A percentile compares a stretch with the other conserved stretches of the same genome.
Conservation (phyloP, 1,140 invertebrate genomes). For the Papilio aristodemus region DNA sequence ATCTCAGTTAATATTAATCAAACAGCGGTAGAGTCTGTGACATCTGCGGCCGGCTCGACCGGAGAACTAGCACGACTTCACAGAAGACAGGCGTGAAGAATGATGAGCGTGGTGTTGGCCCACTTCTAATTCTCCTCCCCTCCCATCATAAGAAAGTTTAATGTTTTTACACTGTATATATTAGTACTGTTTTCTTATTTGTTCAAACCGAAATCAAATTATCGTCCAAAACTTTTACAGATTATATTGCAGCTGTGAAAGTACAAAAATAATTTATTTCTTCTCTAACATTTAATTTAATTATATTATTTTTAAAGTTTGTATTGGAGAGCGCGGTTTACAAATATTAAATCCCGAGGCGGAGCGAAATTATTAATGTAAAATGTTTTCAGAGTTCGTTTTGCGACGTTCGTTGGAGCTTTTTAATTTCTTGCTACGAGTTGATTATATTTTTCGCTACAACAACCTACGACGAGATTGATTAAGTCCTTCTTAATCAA, state of each 20-base stretch:
- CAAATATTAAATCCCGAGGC: slow-evolving; percentile 1
- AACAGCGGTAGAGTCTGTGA: no score
- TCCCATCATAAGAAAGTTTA: no score
- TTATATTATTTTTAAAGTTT: slow-evolving; percentile 2
- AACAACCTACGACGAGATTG: no score
- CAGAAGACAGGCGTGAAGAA: no score
- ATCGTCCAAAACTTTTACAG: not conserved
- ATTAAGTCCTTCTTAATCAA: no score
- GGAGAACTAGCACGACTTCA: no score
- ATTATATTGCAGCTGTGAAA: not conserved
- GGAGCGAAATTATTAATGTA: slow-evolving; percentile 3
- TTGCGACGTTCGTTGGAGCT: not conserved
- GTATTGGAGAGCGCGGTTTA: not conserved
- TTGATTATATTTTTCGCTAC: not conserved
- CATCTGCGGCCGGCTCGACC: no score
- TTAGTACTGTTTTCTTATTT: not conserved
- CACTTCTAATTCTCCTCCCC: no score
- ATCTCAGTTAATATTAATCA: not conserved
- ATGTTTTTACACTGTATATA: no score
- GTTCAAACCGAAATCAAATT: not conserved
- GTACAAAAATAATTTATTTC: not conserved
- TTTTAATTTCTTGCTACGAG: slow-evolving; percentile 8
- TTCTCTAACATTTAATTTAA: slow-evolving; percentile 2
- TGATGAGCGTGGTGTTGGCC: no score
- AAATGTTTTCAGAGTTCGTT: not conserved